These are phyloP conservation scores for Serripes groenlandicus DNA, from an alignment of 2,888 invertebrate species.

Conservation along the genomic window DNA sequence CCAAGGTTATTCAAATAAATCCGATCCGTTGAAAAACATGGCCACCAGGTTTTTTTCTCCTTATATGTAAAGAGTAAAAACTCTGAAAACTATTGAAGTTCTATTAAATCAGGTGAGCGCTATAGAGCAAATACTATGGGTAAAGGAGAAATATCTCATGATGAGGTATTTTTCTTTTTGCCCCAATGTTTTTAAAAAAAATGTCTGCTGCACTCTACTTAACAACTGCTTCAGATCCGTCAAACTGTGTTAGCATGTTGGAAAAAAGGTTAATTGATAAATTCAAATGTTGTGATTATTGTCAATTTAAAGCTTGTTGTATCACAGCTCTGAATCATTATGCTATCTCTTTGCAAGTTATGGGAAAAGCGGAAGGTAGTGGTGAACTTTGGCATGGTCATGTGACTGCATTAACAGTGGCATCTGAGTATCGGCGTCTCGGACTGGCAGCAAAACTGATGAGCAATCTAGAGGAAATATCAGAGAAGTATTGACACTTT, in stretches of 20 bases:
- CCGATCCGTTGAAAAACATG: too few species aligned
- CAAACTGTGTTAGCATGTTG: too few species aligned
- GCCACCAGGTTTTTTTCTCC: too few species aligned
- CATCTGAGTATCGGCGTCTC: slow-evolving; percentile 96
- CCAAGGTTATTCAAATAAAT: too few species aligned
- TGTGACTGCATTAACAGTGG: slow-evolving; percentile 98
- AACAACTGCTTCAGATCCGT: too few species aligned
- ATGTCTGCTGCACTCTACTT: too few species aligned
- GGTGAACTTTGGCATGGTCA: slow-evolving; percentile 99
- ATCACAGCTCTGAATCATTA: background rate
- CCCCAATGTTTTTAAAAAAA: background rate
- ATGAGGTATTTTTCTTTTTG: background rate
- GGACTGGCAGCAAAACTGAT: slow-evolving; percentile 97
- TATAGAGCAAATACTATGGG: background rate
- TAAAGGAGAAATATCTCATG: background rate
- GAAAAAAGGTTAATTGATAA: too few species aligned
- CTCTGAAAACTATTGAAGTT: too few species aligned
- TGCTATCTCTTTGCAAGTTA: slow-evolving; percentile 91
- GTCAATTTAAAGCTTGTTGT: too few species aligned
- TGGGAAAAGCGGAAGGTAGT: slow-evolving; percentile 99
- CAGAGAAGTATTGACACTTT: slow-evolving; percentile 95
- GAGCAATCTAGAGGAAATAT: slow-evolving; percentile 97
- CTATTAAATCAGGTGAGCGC: too few species aligned
- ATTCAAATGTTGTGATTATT: too few species aligned
- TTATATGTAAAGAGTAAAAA: too few species aligned